These are phyloP conservation scores for Lytechinus variegatus DNA, from an alignment of 35 echinoderm and acorn worm genomes.

Conservation along the genomic window DNA sequence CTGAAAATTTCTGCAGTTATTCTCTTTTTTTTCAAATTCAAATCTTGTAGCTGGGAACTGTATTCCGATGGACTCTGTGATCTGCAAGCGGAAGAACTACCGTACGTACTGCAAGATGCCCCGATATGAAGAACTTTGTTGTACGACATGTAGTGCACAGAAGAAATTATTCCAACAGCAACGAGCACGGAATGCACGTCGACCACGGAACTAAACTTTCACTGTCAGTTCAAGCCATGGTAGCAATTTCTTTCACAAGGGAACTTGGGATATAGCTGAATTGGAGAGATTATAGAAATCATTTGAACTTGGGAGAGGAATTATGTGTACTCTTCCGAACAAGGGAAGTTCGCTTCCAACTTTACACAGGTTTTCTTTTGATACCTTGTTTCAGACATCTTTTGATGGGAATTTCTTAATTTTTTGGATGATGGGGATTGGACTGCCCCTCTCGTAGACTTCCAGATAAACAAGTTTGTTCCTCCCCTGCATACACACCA, in stretches of 20 bases:
- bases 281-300: no score
- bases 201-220: not conserved
- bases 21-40: not conserved
- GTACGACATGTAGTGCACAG: constrained; percentile 50
- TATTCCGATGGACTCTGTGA: constrained; percentile 45
- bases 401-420: not conserved
- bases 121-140: constrained; percentile 49
- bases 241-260: not conserved
- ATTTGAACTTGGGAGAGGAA: no score
- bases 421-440: not conserved
- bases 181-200: not conserved
- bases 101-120: constrained; percentile 58
- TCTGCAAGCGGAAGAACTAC: constrained; percentile 55
- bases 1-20: no score
- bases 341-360: no score
- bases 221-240: not conserved
- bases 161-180: constrained; percentile 26
- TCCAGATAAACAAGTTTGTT: not conserved
- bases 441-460: not conserved
- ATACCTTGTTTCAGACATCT: not conserved
- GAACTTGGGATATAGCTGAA: not conserved
- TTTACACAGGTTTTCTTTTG: no score
- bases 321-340: no score
- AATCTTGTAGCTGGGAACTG: constrained; percentile 24
- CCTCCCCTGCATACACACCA: not conserved